Percentiles rank a stretch among this genome's conserved stretches.
Conservation (phyloP, 2,888 invertebrate species). For the Argyra leucocephala region DNA sequence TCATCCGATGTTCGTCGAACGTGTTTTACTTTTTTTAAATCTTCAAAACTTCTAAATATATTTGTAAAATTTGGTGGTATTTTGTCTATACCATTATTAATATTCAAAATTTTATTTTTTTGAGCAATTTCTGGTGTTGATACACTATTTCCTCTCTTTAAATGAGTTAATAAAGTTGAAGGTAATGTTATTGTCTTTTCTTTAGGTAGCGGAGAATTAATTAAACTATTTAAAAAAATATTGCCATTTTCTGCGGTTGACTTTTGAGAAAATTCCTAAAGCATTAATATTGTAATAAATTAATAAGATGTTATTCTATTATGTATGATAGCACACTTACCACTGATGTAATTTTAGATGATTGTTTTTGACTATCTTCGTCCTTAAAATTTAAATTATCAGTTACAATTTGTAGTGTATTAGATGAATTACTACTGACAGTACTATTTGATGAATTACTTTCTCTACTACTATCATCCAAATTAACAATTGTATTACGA, state of each 20-base stretch:
- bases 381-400: background rate
- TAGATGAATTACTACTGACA: conserved; percentile 18
- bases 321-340: no score
- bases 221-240: background rate
- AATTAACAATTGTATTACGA: conserved; percentile 17
- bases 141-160: conserved; percentile 1
- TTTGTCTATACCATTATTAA: background rate
- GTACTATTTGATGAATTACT: conserved; percentile 19
- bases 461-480: conserved; percentile 23
- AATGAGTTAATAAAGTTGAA: background rate
- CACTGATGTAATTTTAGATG: background rate
- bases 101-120: background rate
- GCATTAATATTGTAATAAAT: background rate
- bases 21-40: conserved; percentile 7
- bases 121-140: background rate
- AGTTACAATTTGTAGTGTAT: background rate
- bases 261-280: background rate
- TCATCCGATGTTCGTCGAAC: conserved; percentile 19
- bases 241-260: background rate
- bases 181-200: background rate
- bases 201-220: background rate
- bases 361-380: conserved; percentile 19
- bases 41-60: conserved; percentile 10
- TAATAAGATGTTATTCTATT: no score
- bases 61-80: background rate